Evolutionary conservation across 23 tunicate species (phyloP), one percentile per base, ranked within the genome.

Genomic region (Styela plicata): DNA sequence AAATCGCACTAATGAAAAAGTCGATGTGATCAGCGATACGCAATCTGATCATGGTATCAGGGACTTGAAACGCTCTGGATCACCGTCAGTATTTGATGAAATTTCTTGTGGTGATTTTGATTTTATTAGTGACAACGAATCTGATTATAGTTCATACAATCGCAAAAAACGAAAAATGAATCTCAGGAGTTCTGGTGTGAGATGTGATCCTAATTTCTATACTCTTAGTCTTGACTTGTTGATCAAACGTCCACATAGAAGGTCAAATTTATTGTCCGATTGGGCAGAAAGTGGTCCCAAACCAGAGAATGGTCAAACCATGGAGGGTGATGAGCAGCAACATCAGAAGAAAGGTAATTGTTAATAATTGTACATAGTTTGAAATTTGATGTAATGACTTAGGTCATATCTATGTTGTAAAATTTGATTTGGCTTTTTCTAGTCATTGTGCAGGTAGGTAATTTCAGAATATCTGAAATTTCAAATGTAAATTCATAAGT

Each of bases 141-240:
- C 31, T 67, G 71, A 67, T 67, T 67, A 25, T 67, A 1, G 31
- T 0, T 67, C 1, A 0, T 27, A 25, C 31, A 29, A 67, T 25
- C 30, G 71, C 3, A 84, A 84, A 52, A 70, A 77, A 74, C 52
- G 87, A 69, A 83, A 78, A 69, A 64, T 89, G 62, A 79, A 77
- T 29, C 69, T 91, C 25, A 70, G 97, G 28, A 91, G 97, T 78
- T 91, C 97, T 1, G 97, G 97, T 1, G 67, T 86, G 30, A 82
- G 70, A 63, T 91, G 90, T 66, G 87, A 91, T 28, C 97, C 97
- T 10, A 80, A 91, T 65, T 91, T 53, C 52, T 91, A 91, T 74
- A 85, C 90, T 3, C 67, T 91, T 2, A 71, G 97, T 75, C 74
- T 91, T 0, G 86, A 91, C 36, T 77, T 91, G 21, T 82, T 91